Evolutionary conservation across 2,888 invertebrate genomes (phyloP), one percentile per base, ranked within the genome.

Genomic region (Lasioglossum villosulum): DNA sequence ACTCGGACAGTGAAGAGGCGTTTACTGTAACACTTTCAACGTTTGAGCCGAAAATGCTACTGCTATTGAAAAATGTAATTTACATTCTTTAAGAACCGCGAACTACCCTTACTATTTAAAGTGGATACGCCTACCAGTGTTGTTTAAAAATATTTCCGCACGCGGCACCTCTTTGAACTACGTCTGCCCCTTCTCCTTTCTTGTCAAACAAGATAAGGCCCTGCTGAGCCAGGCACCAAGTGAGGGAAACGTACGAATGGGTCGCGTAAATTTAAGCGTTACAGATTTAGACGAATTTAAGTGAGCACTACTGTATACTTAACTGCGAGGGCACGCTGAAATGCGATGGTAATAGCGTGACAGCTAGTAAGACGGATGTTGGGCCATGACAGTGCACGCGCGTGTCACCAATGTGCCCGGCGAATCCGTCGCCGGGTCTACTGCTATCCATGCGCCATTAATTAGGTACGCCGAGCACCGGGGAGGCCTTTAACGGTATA

Each of bases 401-500:
- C 86, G 82, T 75, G 66, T 71, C 72, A 75, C 80, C 73, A 72
- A 86, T 84, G 56, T 56, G 70, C 39, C 80, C 88, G 74, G 5
- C 68, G 79, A 73, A 85, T 48, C 52, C 86, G 48, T 52, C 72
- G 81, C 83, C 56, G 88, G 83, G 82, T 78, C 66, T 70, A 52
- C 52, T 37, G 34, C 59, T 84, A 80, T 78, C 82, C 83, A 71
- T 81, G 82, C 10, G 80, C 84, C 90, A 90, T 92, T 92, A 92
- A 91, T 92, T 92, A 92, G 90, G 86, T 92, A 90, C 88, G 82
- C 78, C 88, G 84, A 86, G 85, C 84, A 89, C 83, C 84, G 86
- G 73, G 84, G 82, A 75, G 86, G 84, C 84, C 84, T 90, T 92
- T 92, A 92, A 92, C 91, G 92, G 91, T 92, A 93, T 90, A 92